Conservation (phyloP, 1,140 invertebrate species). For the Brachionus asplanchnoidis region DNA sequence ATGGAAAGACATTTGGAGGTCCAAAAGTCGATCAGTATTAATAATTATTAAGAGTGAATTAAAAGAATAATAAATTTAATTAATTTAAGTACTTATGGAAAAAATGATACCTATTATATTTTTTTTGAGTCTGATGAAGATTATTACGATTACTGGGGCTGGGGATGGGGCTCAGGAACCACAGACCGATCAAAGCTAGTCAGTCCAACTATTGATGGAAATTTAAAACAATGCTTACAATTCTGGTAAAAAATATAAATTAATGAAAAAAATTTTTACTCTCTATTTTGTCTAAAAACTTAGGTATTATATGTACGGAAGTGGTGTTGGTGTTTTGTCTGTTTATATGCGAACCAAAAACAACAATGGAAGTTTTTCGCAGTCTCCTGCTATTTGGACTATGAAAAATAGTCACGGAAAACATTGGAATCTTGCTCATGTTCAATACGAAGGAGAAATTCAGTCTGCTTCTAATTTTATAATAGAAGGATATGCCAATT, state of each 20-base stretch:
- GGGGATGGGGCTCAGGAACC: slow-evolving; percentile 11
- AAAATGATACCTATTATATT: slow-evolving; percentile 13
- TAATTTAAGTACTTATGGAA: neutral
- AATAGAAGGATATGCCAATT: neutral
- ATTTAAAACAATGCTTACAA: slow-evolving; percentile 43
- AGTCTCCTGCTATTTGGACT: neutral
- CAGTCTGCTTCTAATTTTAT: slow-evolving; percentile 12
- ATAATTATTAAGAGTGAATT: neutral
- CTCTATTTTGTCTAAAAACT: neutral
- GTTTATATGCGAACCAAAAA: neutral
- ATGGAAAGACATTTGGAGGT: neutral
- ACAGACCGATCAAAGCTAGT: neutral
- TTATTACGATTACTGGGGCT: slow-evolving; percentile 13
- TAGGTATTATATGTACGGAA: slow-evolving; percentile 2
- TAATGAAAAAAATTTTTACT: neutral
- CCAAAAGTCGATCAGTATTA: slow-evolving; percentile 26
- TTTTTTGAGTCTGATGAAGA: slow-evolving; percentile 15
- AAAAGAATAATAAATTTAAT: neutral
- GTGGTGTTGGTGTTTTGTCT: neutral
- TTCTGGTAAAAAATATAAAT: slow-evolving; percentile 43
- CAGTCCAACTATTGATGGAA: slow-evolving; percentile 9
- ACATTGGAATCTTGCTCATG: slow-evolving; percentile 3
- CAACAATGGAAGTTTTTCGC: neutral
- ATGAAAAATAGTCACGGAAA: slow-evolving; percentile 36
- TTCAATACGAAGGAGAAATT: neutral